These are phyloP conservation scores for Tribolium freemani DNA, from an alignment of 2,888 invertebrate species.

Conservation along the genomic window DNA sequence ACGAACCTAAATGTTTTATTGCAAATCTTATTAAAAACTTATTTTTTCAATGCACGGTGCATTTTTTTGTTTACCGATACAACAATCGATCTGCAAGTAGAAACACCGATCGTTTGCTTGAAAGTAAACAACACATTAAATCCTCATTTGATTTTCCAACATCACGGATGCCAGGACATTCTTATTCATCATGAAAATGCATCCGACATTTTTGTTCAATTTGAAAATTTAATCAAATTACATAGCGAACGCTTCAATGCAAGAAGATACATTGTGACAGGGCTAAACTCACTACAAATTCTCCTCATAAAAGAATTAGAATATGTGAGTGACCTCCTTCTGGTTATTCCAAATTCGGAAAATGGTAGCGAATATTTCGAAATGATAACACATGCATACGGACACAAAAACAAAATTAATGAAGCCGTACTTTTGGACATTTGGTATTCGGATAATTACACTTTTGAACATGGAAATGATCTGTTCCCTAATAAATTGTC, in stretches of 20 bases:
- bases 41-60: conserved; percentile 52
- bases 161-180: conserved; percentile 56
- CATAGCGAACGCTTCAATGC: conserved; percentile 49
- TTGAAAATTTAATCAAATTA: conserved; percentile 51
- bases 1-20: conserved; percentile 46
- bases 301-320: conserved; percentile 47
- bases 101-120: conserved; percentile 42
- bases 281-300: conserved; percentile 44
- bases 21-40: conserved; percentile 49
- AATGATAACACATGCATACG: conserved; percentile 7
- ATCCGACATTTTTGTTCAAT: conserved; percentile 42
- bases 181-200: conserved; percentile 49
- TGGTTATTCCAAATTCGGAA: background rate
- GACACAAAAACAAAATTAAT: conserved; percentile 18
- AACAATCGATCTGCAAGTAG: conserved; percentile 17
- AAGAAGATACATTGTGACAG: conserved; percentile 38
- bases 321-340: conserved; percentile 51
- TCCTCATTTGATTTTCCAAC: conserved; percentile 47
- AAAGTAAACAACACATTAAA: conserved; percentile 29
- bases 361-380: background rate
- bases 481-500: conserved; percentile 59
- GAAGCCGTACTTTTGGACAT: conserved; percentile 47
- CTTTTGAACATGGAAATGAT: conserved; percentile 47
- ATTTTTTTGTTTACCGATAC: conserved; percentile 51
- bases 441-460: conserved; percentile 52